Evolutionary conservation across 2,113 vertebrate genomes (phyloP), one percentile per base, ranked within the genome.

Genomic region (Cisticola juncidis): DNA sequence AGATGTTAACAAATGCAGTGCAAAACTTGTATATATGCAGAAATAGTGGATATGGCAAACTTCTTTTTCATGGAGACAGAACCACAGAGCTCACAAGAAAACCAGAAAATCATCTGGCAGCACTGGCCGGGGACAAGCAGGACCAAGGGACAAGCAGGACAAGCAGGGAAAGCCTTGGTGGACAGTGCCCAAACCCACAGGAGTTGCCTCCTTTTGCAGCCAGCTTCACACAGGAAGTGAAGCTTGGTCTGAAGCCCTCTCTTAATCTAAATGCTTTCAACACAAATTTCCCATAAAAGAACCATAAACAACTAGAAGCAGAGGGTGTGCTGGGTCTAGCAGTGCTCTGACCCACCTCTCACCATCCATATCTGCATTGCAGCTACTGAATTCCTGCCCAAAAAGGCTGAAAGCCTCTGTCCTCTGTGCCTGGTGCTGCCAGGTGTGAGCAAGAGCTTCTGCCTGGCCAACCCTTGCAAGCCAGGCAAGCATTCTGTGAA

Each of bases 131-230:
- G 31, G 33, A 31, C 29, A 68, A 31, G 24, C 5, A 61, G 50
- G 36, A 53, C 3, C 18, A n/a, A n/a, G 33, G 31, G 33, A 31
- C 29, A 68, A 31, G 24, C 5, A 61, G 50, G 36, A 53, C 3
- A n/a, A n/a, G n/a, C 14, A 40, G 35, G 14, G 31, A 47, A 61
- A 61, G 42, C 16, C 3, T 0, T 2, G 4, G 9, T 8, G 7
- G 15, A 17, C 50, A 69, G 22, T 33, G 22, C n/a, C 65, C 51
- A 44, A 23, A 38, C 9, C 45, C 11, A 22, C 15, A 23, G 60
- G 18, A 53, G 18, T 5, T 57, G 14, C 3, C 38, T 8, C 18
- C 13, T 22, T 83, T 68, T 64, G 36, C 31, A 77, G 25, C 22
- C 72, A 54, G 14, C 33, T 58, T 62, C 64, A 47, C 12, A 5